A percentile compares a stretch with the other conserved stretches of the same genome.
Conservation (phyloP, 2,888 invertebrate species). For the Cepaea hortensis region DNA sequence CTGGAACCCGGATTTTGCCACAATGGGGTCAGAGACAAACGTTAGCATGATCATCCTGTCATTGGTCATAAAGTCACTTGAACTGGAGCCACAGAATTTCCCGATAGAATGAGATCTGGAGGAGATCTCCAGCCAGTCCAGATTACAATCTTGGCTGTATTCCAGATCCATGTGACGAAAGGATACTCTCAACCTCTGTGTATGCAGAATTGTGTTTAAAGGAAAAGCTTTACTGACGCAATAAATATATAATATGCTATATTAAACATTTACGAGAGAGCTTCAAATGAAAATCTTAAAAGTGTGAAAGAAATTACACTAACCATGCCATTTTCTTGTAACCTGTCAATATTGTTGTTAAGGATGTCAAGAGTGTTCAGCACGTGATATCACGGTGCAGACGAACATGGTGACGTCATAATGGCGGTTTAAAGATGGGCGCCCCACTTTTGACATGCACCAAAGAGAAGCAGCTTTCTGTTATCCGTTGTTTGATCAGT, state of each 20-base stretch:
- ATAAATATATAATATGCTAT: neutral
- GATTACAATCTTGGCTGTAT: slow-evolving; percentile 23
- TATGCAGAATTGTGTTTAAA: neutral
- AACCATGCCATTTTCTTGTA: too few relatives aligned
- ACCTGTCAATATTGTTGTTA: too few relatives aligned
- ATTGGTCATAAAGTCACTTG: neutral
- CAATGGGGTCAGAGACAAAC: slow-evolving; percentile 7
- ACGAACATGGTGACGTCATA: too few relatives aligned
- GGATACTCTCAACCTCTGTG: slow-evolving; percentile 24
- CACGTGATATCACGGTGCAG: too few relatives aligned
- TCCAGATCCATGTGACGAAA: slow-evolving; percentile 42
- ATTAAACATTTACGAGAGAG: too few relatives aligned
- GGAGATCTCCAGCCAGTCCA: slow-evolving; percentile 44
- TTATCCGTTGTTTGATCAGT: too few relatives aligned
- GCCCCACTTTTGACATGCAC: too few relatives aligned
- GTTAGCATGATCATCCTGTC: slow-evolving; percentile 9
- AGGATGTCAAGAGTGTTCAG: too few relatives aligned
- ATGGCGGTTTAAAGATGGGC: too few relatives aligned
- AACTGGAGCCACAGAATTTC: slow-evolving; percentile 13
- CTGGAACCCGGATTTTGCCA: slow-evolving; percentile 5
- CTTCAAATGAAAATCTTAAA: too few relatives aligned
- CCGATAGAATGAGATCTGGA: slow-evolving; percentile 10
- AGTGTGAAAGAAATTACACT: too few relatives aligned
- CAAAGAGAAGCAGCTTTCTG: too few relatives aligned
- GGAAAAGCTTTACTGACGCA: neutral